Percentiles rank a stretch among this genome's conserved stretches.
Evolutionary conservation across 2,888 invertebrate genomes (phyloP).

Genomic region (Epinotia brunnichana): DNA sequence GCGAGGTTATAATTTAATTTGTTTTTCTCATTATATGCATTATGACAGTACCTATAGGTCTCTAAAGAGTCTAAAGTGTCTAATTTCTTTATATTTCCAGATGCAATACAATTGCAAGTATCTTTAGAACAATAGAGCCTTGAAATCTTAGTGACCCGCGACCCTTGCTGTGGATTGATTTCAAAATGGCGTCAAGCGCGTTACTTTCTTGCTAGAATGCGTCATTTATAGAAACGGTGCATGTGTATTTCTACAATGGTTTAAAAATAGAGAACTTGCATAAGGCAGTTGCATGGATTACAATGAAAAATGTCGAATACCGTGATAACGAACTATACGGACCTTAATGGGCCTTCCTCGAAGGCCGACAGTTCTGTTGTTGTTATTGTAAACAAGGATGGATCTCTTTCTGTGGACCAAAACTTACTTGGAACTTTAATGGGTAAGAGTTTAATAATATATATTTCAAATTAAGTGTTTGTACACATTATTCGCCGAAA

Average conservation of each 20-base stretch:
- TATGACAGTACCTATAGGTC: conserved; percentile 32
- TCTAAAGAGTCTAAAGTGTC: conserved; percentile 32
- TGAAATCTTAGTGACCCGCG: conserved; percentile 10
- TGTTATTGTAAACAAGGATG: conserved; percentile 94
- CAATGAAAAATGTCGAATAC: conserved; percentile 81
- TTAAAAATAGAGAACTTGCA: conserved; percentile 77
- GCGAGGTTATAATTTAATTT: conserved; percentile 43
- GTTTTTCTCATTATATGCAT: conserved; percentile 39
- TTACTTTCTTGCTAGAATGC: conserved; percentile 64
- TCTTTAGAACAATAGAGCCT: conserved; percentile 12
- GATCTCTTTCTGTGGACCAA: conserved; percentile 91
- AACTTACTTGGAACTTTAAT: conserved; percentile 90
- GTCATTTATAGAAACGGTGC: conserved; percentile 78
- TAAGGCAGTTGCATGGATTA: conserved; percentile 64
- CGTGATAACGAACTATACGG: conserved; percentile 81
- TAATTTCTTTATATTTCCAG: conserved; percentile 22
- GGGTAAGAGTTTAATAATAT: conserved; percentile 82
- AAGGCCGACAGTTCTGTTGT: conserved; percentile 89
- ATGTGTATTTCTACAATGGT: conserved; percentile 65
- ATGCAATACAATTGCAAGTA: conserved; percentile 3
- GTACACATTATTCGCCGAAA: conserved; percentile 1
- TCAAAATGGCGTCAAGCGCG: conserved; percentile 80
- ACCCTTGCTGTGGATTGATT: conserved; percentile 52
- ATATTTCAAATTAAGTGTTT: background rate
- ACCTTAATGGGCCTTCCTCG: conserved; percentile 79